Percentiles rank a stretch among this genome's conserved stretches.
Conservation (phyloP, 2,888 invertebrate species). For the Germaria angustata region DNA sequence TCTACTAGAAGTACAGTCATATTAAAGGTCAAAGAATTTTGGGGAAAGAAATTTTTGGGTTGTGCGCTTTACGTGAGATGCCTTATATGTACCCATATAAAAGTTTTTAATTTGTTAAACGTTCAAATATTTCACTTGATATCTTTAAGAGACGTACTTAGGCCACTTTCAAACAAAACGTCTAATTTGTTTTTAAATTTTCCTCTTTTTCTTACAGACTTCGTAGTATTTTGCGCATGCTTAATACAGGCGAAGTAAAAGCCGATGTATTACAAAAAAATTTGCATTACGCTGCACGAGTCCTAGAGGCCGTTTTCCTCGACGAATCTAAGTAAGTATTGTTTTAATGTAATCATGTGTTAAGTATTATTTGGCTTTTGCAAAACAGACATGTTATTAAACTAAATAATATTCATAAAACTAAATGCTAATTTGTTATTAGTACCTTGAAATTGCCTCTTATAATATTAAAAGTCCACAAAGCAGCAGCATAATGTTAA, state of each 20-base stretch:
- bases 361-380: slow-evolving; percentile 16
- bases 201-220: slow-evolving; percentile 84
- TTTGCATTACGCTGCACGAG: slow-evolving; percentile 94
- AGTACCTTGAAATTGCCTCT: slow-evolving; percentile 43
- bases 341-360: slow-evolving; percentile 15
- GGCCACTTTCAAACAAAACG: no score
- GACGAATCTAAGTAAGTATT: slow-evolving; percentile 94
- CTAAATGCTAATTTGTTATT: slow-evolving; percentile 40
- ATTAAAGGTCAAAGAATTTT: no score
- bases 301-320: slow-evolving; percentile 94
- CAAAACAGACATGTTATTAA: slow-evolving; percentile 24
- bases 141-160: no score
- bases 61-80: no score
- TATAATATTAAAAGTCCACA: slow-evolving; percentile 5
- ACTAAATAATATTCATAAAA: slow-evolving; percentile 1
- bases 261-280: slow-evolving; percentile 94
- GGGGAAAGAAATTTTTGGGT: no score
- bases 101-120: no score
- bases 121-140: no score
- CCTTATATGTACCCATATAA: no score
- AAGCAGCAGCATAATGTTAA: slow-evolving; percentile 26
- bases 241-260: slow-evolving; percentile 92
- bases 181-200: no score
- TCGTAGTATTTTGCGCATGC: slow-evolving; percentile 92
- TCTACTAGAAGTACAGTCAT: no score